Percentiles rank a stretch among this genome's conserved stretches.
Conservation (phyloP, 2,113 vertebrate genomes). For the Vulpes lagopus region DNA sequence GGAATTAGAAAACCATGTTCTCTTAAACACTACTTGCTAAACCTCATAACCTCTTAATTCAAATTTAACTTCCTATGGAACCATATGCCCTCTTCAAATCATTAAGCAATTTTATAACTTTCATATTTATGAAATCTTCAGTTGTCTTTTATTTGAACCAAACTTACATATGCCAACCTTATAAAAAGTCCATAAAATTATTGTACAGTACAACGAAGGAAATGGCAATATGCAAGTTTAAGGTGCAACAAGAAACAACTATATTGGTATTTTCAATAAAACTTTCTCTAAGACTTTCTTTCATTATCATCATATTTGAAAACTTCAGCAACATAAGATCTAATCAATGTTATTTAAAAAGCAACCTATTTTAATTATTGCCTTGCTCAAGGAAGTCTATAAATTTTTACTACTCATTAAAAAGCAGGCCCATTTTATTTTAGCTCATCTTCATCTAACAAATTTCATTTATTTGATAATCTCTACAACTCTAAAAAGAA, state of each 20-base stretch:
- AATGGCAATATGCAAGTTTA: neutral
- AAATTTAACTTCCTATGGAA: conserved; percentile 57
- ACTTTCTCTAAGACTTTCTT: conserved; percentile 44
- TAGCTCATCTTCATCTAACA: conserved; percentile 3
- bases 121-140: conserved; percentile 47
- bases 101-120: conserved; percentile 43
- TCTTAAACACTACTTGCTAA: neutral
- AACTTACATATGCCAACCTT: neutral
- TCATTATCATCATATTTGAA: neutral
- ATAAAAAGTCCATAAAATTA: conserved; percentile 6
- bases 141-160: conserved; percentile 36
- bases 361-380: conserved; percentile 12
- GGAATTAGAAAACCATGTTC: conserved; percentile 14
- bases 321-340: conserved; percentile 35
- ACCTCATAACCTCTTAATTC: neutral
- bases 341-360: neutral
- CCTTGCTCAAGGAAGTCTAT: neutral
- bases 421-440: conserved; percentile 38
- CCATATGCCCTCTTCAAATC: conserved; percentile 40
- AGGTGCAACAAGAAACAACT: conserved; percentile 7
- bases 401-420: neutral
- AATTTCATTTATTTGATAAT: conserved; percentile 18
- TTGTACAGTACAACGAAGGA: neutral
- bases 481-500: conserved; percentile 18
- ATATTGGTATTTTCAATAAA: conserved; percentile 8